Conservation (phyloP, 2,113 vertebrate genomes). For the Epinephelus cyanopodus region DNA sequence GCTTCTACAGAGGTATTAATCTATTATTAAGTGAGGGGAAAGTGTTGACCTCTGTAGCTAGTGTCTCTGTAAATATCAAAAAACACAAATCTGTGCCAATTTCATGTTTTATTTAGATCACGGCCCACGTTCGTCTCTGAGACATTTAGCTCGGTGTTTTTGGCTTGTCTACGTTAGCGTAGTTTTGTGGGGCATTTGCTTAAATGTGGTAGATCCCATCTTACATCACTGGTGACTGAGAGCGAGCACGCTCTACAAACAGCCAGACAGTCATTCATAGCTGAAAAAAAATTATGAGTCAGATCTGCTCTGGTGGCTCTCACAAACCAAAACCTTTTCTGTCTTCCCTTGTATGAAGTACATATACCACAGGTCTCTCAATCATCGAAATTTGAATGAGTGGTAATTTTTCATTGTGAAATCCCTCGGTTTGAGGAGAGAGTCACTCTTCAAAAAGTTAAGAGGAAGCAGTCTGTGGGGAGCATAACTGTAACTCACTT, state of each 20-base stretch:
- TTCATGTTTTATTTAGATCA: conserved; percentile 48
- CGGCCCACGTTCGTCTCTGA: conserved; percentile 11
- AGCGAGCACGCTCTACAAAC: conserved; percentile 14
- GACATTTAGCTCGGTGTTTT: conserved; percentile 45
- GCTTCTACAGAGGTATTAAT: background rate
- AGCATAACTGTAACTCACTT: conserved; percentile 41
- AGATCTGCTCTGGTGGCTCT: conserved; percentile 27
- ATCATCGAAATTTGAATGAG: conserved; percentile 43
- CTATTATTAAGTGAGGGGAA: background rate
- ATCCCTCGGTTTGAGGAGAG: conserved; percentile 17
- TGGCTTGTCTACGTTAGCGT: conserved; percentile 39
- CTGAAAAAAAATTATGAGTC: conserved; percentile 67
- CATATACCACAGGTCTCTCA: conserved; percentile 39
- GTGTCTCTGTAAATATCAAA: background rate
- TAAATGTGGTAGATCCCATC: conserved; percentile 59
- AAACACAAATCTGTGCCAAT: conserved; percentile 27
- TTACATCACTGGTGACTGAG: conserved; percentile 67
- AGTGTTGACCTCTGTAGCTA: background rate
- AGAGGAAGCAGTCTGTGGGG: conserved; percentile 45
- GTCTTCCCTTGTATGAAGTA: conserved; percentile 28
- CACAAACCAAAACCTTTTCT: conserved; percentile 35
- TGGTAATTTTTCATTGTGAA: conserved; percentile 53
- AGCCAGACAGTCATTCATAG: conserved; percentile 69
- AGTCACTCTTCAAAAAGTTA: conserved; percentile 20
- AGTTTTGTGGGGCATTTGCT: conserved; percentile 61